Conservation (phyloP, 1,140 invertebrate genomes). For the Mycetomoellerius zeteki region DNA sequence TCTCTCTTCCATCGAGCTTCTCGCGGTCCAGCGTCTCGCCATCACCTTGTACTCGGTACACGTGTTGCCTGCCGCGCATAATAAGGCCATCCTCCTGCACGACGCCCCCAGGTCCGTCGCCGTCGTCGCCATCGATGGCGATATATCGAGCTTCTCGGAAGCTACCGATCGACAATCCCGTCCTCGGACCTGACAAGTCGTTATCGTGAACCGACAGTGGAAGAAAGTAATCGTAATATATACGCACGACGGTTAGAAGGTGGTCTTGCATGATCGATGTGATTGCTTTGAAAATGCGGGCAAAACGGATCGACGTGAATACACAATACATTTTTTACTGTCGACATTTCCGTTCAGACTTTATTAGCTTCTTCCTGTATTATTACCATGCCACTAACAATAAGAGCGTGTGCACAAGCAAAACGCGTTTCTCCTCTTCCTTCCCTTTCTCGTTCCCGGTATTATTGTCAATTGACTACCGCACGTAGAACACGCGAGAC, state of each 20-base stretch:
- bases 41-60: conserved; percentile 71
- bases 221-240: conserved; percentile 32
- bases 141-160: conserved; percentile 67
- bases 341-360: conserved; percentile 27
- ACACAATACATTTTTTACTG: conserved; percentile 5
- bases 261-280: conserved; percentile 30
- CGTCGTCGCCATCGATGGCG: conserved; percentile 45
- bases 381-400: conserved; percentile 15
- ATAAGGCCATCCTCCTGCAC: conserved; percentile 64
- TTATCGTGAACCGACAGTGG: conserved; percentile 6
- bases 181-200: conserved; percentile 12
- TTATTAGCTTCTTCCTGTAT: conserved; percentile 31
- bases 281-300: neutral
- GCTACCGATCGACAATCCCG: conserved; percentile 36
- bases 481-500: conserved; percentile 51
- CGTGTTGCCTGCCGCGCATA: conserved; percentile 74
- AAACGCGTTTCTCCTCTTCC: neutral
- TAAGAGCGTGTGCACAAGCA: conserved; percentile 4
- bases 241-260: neutral
- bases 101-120: neutral
- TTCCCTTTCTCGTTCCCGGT: conserved; percentile 24
- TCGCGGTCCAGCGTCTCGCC: conserved; percentile 60
- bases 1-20: conserved; percentile 16
- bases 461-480: conserved; percentile 57
- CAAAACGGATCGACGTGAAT: neutral